phyloP scores from a whole-genome alignment of 2,113 vertebrate species.

The Gymnogyps californianus region DNA sequence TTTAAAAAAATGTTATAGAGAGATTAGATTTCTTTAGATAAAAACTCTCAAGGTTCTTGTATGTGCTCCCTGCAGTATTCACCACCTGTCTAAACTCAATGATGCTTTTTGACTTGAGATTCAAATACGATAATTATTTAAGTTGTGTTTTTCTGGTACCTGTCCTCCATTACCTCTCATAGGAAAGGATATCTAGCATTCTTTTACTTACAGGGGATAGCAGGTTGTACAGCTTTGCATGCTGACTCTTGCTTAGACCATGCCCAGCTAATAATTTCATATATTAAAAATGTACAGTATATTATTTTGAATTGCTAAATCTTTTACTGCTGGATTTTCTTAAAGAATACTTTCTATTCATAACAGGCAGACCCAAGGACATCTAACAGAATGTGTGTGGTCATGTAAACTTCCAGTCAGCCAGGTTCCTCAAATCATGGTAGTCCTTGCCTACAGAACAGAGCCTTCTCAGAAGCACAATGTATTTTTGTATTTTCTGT shows the following conservation, averaged over 20 bases:
- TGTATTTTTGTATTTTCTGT: slow-evolving; percentile 71
- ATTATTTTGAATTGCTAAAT: background rate
- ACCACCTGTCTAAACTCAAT: background rate
- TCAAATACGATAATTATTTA: background rate
- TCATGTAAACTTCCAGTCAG: slow-evolving; percentile 80
- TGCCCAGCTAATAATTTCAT: background rate
- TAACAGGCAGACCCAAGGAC: slow-evolving; percentile 70
- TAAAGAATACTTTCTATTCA: background rate
- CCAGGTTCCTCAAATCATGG: slow-evolving; percentile 33
- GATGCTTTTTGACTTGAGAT: background rate
- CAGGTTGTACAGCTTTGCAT: background rate
- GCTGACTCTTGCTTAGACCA: background rate
- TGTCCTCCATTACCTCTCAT: background rate
- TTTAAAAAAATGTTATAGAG: background rate
- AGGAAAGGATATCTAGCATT: background rate
- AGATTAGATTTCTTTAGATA: background rate
- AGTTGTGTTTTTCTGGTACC: background rate
- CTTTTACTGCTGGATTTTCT: background rate
- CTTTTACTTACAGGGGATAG: background rate
- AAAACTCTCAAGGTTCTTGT: background rate
- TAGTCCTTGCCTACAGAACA: slow-evolving; percentile 61
- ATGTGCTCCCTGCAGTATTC: background rate
- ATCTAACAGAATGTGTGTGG: slow-evolving; percentile 73
- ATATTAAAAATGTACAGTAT: background rate
- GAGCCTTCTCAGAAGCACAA: slow-evolving; percentile 78